Evolutionary conservation across 2,797 vertebrate species (phyloP).

Genomic region (Taenioides sp.): DNA sequence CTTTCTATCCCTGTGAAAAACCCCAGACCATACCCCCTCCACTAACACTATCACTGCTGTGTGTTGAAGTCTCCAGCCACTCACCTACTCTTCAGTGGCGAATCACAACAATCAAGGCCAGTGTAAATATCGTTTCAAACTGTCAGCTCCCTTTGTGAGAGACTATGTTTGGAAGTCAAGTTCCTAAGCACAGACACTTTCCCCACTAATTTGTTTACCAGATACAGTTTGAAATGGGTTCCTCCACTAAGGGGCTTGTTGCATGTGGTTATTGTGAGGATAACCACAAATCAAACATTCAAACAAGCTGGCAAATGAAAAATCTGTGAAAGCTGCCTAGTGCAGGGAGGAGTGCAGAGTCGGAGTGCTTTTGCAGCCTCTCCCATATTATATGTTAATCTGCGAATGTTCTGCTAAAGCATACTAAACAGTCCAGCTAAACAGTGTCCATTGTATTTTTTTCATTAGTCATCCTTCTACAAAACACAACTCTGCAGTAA

Average conservation of each 20-base stretch:
- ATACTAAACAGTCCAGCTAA: background rate
- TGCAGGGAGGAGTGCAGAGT: constrained; percentile 24
- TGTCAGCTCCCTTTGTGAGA: constrained; percentile 27
- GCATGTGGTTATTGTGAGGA: constrained; percentile 41
- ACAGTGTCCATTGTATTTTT: constrained; percentile 1
- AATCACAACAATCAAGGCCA: constrained; percentile 34
- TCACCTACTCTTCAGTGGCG: constrained; percentile 17
- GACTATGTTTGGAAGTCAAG: constrained; percentile 26
- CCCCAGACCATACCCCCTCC: constrained; percentile 54
- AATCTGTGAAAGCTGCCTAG: constrained; percentile 24
- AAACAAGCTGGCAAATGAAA: constrained; percentile 30
- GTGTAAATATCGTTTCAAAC: constrained; percentile 31
- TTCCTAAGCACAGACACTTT: constrained; percentile 28
- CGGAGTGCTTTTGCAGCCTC: constrained; percentile 16
- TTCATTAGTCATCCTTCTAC: background rate
- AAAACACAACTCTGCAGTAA: background rate
- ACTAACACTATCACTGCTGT: constrained; percentile 74
- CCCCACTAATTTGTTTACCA: constrained; percentile 42
- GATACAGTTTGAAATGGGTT: constrained; percentile 24
- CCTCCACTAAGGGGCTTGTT: constrained; percentile 31
- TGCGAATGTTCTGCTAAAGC: background rate
- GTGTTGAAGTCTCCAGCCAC: constrained; percentile 18
- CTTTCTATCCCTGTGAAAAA: background rate
- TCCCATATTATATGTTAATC: background rate
- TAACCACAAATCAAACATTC: constrained; percentile 45